These are phyloP conservation scores for Idaea dimidiata DNA, from an alignment of 2,888 invertebrate genomes.

Conservation along the genomic window DNA sequence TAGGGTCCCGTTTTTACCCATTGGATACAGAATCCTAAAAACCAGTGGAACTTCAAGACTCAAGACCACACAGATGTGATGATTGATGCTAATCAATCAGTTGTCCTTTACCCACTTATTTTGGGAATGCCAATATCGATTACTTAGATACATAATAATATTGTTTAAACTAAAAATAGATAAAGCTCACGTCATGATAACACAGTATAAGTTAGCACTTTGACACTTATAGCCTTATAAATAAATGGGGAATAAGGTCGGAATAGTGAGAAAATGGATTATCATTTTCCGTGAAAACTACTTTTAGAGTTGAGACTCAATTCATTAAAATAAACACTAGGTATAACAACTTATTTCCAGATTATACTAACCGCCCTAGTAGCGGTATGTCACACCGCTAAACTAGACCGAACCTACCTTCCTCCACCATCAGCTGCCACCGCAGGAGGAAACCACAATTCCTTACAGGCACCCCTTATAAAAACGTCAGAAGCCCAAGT, in stretches of 20 bases:
- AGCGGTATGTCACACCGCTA: constrained; percentile 63
- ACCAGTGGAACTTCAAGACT: background rate
- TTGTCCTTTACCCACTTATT: background rate
- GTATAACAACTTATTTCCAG: constrained; percentile 36
- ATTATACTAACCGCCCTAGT: constrained; percentile 58
- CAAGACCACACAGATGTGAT: background rate
- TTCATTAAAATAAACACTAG: background rate
- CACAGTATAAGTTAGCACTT: background rate
- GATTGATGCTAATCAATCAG: background rate
- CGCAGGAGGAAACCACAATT: constrained; percentile 58
- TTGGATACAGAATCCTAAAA: too few species aligned
- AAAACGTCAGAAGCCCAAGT: constrained; percentile 38
- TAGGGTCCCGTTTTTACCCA: too few species aligned
- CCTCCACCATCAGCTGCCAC: constrained; percentile 58
- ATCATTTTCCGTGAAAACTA: too few species aligned
- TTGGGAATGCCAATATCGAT: background rate
- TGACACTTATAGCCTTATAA: too few species aligned
- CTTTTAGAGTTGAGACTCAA: background rate
- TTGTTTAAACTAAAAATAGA: background rate
- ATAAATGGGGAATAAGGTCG: too few species aligned
- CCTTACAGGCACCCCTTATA: constrained; percentile 47
- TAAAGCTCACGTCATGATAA: background rate
- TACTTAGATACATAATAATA: background rate
- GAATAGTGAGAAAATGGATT: too few species aligned
- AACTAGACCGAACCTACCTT: constrained; percentile 59